phyloP scores from a whole-genome alignment of 2,888 invertebrate genomes.

The Cheilosia pagana region DNA sequence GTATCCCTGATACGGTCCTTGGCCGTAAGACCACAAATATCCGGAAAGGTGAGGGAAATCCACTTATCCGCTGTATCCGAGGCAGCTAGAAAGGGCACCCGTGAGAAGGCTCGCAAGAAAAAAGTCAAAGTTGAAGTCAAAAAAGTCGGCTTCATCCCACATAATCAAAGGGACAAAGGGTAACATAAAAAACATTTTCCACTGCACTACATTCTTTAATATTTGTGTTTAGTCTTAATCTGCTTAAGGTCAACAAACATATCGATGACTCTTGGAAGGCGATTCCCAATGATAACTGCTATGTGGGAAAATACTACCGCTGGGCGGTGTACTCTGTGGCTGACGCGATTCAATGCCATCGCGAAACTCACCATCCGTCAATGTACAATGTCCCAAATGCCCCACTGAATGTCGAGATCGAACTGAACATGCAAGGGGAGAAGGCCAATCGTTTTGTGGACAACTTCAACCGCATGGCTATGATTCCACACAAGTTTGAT shows the following conservation, averaged over 20 bases:
- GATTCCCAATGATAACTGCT: conserved; percentile 88
- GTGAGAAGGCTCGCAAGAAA: conserved; percentile 89
- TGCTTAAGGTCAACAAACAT: conserved; percentile 84
- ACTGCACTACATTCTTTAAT: background rate
- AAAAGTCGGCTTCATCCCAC: conserved; percentile 90
- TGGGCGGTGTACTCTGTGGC: conserved; percentile 87
- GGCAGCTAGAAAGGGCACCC: conserved; percentile 93
- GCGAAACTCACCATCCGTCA: conserved; percentile 92
- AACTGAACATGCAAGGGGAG: conserved; percentile 89
- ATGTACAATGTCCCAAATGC: conserved; percentile 92
- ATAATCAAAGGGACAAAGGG: conserved; percentile 87
- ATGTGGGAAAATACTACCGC: conserved; percentile 85
- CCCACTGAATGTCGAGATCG: conserved; percentile 88
- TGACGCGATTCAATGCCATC: conserved; percentile 91
- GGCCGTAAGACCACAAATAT: conserved; percentile 76
- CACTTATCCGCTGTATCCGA: conserved; percentile 86
- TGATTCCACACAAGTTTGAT: conserved; percentile 88
- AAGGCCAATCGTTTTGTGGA: conserved; percentile 87
- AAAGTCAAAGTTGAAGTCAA: conserved; percentile 90
- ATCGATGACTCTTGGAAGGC: conserved; percentile 86
- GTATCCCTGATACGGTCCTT: conserved; percentile 77
- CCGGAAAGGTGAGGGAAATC: conserved; percentile 82
- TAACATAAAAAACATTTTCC: conserved; percentile 78
- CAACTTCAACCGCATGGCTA: conserved; percentile 87
- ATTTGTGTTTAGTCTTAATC: conserved; percentile 81